A percentile compares a stretch with the other conserved stretches of the same genome.
phyloP scores from a whole-genome alignment of 2,888 invertebrate genomes.

The Cephonodes hylas region DNA sequence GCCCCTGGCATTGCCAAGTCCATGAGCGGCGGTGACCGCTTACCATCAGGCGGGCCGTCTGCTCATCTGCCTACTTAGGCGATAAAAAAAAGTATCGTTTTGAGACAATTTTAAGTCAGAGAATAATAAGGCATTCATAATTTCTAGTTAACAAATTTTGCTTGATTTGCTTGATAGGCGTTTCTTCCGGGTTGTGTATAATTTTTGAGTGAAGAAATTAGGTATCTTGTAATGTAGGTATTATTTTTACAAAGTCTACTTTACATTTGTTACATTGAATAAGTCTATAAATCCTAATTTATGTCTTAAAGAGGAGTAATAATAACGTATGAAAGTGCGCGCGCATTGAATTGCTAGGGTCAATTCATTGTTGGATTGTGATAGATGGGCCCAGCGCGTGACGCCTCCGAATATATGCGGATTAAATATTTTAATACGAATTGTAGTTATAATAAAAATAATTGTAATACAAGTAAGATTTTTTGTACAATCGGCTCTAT shows the following conservation, averaged over 20 bases:
- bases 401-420: conserved; percentile 40
- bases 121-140: too few relatives aligned
- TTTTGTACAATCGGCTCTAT: too few relatives aligned
- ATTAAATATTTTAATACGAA: conserved; percentile 38
- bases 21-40: too few relatives aligned
- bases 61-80: too few relatives aligned
- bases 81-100: too few relatives aligned
- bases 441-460: neutral
- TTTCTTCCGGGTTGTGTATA: too few relatives aligned
- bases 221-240: neutral
- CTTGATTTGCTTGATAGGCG: too few relatives aligned
- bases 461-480: neutral
- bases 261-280: neutral
- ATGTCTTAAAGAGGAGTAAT: neutral
- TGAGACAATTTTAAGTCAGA: too few relatives aligned
- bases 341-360: conserved; percentile 32
- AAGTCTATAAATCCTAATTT: neutral
- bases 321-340: neutral
- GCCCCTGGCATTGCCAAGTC: too few relatives aligned
- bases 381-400: conserved; percentile 64
- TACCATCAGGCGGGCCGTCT: too few relatives aligned
- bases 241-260: neutral
- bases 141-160: too few relatives aligned
- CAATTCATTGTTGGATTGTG: conserved; percentile 54
- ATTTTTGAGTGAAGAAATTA: too few relatives aligned